phyloP scores from a whole-genome alignment of 1,140 invertebrate species.

The Eubasilissa regina region DNA sequence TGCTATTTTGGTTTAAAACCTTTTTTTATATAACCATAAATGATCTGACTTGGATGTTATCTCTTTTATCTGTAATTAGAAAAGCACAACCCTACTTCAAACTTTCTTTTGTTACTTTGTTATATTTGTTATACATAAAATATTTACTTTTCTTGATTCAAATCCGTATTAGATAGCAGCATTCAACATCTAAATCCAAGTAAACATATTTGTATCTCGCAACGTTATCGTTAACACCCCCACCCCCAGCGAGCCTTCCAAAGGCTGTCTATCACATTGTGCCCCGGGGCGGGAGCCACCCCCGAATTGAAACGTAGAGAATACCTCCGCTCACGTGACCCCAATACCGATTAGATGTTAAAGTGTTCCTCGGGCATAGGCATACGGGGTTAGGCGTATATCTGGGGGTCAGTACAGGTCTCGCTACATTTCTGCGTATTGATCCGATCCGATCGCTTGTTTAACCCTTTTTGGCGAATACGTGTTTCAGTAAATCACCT shows the following conservation, averaged over 20 bases:
- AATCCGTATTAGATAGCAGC: no score
- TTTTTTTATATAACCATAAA: no score
- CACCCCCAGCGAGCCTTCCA: conserved; percentile 10
- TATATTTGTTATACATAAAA: no score
- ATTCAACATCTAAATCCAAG: neutral
- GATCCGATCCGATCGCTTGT: conserved; percentile 22
- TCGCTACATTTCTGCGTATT: conserved; percentile 1
- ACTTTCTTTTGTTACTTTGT: no score
- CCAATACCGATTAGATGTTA: conserved; percentile 49
- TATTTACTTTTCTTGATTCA: no score
- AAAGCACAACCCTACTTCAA: no score
- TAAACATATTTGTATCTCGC: conserved; percentile 20
- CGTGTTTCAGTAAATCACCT: no score
- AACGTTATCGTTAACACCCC: conserved; percentile 19
- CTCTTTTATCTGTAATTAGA: no score
- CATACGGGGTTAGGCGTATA: neutral
- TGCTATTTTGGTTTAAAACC: no score
- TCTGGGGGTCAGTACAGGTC: conserved; percentile 6
- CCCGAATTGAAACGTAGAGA: conserved; percentile 56
- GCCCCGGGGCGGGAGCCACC: conserved; percentile 41
- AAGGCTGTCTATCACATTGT: conserved; percentile 51
- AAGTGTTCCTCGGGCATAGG: conserved; percentile 43
- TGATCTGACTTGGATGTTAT: no score
- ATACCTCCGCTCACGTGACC: conserved; percentile 48
- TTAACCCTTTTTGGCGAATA: neutral